phyloP scores from a whole-genome alignment of 2,113 vertebrate genomes.

The Pelobates fuscus region DNA sequence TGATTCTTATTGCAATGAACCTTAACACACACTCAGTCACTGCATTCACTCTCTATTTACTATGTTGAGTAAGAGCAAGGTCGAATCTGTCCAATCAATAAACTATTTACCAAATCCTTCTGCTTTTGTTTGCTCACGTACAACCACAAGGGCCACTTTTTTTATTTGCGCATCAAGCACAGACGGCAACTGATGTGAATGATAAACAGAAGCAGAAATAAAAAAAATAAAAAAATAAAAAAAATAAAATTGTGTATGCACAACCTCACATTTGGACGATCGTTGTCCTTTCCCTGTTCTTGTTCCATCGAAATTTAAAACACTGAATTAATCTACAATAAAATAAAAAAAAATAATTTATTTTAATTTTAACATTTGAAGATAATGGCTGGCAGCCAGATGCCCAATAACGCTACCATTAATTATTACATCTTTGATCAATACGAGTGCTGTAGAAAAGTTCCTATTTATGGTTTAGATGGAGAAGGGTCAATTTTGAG shows the following conservation, averaged over 20 bases:
- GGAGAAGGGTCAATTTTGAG: not conserved
- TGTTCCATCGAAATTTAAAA: no score
- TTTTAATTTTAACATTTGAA: not conserved
- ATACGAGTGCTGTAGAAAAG: not conserved
- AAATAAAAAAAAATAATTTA: no score
- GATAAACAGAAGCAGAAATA: constrained; percentile 2
- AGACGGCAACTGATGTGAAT: constrained; percentile 13
- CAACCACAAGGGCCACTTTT: constrained; percentile 5
- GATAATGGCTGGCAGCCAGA: not conserved
- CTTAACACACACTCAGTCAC: constrained; percentile 19
- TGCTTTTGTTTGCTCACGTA: constrained; percentile 30
- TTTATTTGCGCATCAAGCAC: constrained; percentile 28
- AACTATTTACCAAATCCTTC: constrained; percentile 38
- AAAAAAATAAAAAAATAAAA: no score
- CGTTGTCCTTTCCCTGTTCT: not conserved
- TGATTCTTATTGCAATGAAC: constrained; percentile 28
- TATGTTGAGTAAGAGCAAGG: constrained; percentile 20
- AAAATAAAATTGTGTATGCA: no score
- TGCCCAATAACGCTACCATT: not conserved
- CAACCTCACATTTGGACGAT: not conserved
- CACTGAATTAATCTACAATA: no score
- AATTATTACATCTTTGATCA: not conserved
- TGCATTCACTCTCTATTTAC: constrained; percentile 23
- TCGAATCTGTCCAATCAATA: constrained; percentile 38
- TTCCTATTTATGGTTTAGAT: not conserved